Evolutionary conservation across 2,797 vertebrate genomes (phyloP).

Genomic region (Poecilia wingei): DNA sequence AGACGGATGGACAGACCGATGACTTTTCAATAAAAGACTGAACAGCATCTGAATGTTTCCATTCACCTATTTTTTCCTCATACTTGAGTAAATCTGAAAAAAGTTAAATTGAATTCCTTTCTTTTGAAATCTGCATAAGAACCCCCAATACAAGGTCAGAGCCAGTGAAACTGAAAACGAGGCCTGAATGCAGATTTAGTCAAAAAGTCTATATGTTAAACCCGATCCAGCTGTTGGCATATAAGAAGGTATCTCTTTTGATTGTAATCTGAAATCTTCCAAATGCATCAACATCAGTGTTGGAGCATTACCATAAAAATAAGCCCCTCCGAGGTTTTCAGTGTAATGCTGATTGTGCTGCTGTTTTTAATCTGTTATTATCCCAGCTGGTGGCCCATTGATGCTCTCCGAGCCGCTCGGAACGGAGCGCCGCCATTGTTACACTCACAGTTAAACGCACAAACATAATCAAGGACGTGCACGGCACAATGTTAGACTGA

Average conservation of each 20-base stretch:
- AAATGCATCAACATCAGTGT: conserved; percentile 37
- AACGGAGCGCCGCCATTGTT: conserved; percentile 41
- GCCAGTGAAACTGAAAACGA: neutral
- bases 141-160: neutral
- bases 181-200: neutral
- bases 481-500: conserved; percentile 11
- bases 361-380: conserved; percentile 57
- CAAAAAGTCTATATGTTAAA: conserved; percentile 17
- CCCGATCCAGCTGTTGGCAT: neutral
- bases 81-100: neutral
- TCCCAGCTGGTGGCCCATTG: conserved; percentile 65
- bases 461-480: conserved; percentile 36
- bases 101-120: neutral
- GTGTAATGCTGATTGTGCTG: conserved; percentile 50
- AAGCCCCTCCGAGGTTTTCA: conserved; percentile 33
- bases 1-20: neutral
- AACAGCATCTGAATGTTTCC: neutral
- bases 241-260: neutral
- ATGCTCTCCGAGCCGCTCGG: conserved; percentile 56
- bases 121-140: neutral
- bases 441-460: conserved; percentile 28
- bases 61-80: neutral
- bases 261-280: conserved; percentile 29
- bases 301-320: conserved; percentile 53
- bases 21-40: neutral